Base-by-base conservation (phyloP, 1,140 invertebrate genomes). In the Acromyrmex charruanus region DNA sequence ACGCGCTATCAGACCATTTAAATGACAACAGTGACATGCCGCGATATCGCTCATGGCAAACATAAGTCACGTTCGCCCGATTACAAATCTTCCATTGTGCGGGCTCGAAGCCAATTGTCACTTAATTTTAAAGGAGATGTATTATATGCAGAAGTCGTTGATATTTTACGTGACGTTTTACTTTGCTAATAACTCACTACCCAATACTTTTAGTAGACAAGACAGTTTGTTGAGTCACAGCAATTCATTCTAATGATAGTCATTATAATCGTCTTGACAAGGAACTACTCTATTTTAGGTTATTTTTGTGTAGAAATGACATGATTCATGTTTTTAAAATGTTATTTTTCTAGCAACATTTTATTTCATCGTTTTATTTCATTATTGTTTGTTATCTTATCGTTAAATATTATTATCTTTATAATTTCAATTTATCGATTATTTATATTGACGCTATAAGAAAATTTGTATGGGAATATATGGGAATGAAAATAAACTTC, bases 1-100 rank as follows among this genome's bases (percentile, higher is more conserved):
- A 82, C 25, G 44, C n/a, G 28, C 10, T 90, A 90, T 89, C 79
- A 18, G 6, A 14, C 31, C 18, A 28, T 69, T 80, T 61, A 59
- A 21, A 51, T 12, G 25, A 66, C 49, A 6, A 5, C 14, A 25
- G 7, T 35, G 79, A 85, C 87, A 88, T 7, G 25, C 7, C 55
- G 61, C 59, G 58, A 66, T 86, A 66, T 63, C 61, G 28, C 25
- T 14, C 12, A 16, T n/a, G 1, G 44, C 39, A 87, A 88, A 72
- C 18, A 82, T 49, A 75, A 82, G 25, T 84, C 61, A 79, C 35
- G 49, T 79, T 85, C 14, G 18, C 28, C 12, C 55, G 39, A 84
- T 84, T 61, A 14, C 28, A 84, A 75, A 75, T 75, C 55, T 84
- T 75, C 69, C 80, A 74, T n/a, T 14, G 12, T 74, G 21, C 44